Evolutionary conservation across 2,113 vertebrate genomes (phyloP).

Genomic region (Irena cyanogastra): DNA sequence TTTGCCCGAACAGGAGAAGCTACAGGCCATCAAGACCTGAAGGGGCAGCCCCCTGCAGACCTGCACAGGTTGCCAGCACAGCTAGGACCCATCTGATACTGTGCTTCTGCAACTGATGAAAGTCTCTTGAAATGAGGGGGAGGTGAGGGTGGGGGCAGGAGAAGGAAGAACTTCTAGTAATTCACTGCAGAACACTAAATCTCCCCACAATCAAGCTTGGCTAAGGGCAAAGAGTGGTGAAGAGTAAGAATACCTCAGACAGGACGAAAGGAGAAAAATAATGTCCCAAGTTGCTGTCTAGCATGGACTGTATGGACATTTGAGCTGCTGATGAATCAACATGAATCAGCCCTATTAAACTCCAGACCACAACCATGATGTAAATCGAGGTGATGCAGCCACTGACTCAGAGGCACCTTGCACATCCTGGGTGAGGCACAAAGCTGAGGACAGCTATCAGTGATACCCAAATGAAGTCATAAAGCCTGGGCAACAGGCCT

Average conservation of each 20-base stretch:
- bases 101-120: background rate
- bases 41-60: background rate
- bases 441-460: background rate
- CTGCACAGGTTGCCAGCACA: background rate
- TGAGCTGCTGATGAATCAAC: background rate
- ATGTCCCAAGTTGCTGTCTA: background rate
- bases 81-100: accelerated
- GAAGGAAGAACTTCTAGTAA: background rate
- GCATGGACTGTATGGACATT: background rate
- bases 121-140: background rate
- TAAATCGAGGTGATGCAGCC: background rate
- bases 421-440: background rate
- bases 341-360: constrained; percentile 9
- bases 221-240: background rate
- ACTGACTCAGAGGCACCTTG: constrained; percentile 37
- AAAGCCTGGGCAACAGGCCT: background rate
- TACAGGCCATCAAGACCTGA: background rate
- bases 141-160: accelerated
- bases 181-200: background rate
- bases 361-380: background rate
- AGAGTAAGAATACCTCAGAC: background rate
- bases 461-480: background rate
- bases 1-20: too few species aligned
- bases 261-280: background rate
- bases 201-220: background rate